Percentiles rank a stretch among this genome's conserved stretches.
Conservation (phyloP, 2,888 invertebrate genomes). For the Xanthia icteritia region DNA sequence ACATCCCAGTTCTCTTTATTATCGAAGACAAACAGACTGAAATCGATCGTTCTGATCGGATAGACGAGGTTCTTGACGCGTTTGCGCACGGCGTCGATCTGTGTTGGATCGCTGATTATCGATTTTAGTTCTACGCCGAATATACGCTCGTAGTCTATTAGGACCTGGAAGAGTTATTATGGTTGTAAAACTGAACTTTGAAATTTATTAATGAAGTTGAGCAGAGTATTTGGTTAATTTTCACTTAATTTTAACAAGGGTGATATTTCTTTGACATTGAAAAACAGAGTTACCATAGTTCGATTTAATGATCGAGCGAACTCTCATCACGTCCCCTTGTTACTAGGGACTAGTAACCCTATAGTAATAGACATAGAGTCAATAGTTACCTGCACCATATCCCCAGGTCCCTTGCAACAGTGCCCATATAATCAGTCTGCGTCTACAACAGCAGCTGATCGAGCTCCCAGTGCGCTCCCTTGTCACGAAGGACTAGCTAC, state of each 20-base stretch:
- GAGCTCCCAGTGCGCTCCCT: slow-evolving; percentile 97
- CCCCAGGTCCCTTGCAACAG: slow-evolving; percentile 94
- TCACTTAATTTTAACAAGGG: background rate
- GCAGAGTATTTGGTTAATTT: background rate
- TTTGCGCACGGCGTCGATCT: slow-evolving; percentile 95
- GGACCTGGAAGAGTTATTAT: slow-evolving; percentile 88
- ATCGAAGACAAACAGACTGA: slow-evolving; percentile 94
- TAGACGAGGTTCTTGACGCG: slow-evolving; percentile 94
- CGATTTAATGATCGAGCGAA: slow-evolving; percentile 73
- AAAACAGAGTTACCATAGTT: background rate
- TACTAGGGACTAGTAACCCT: slow-evolving; percentile 66
- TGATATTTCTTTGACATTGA: background rate
- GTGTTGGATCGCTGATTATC: slow-evolving; percentile 96
- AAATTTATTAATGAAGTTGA: background rate
- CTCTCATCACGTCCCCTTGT: slow-evolving; percentile 96
- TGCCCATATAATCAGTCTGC: slow-evolving; percentile 95
- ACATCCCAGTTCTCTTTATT: slow-evolving; percentile 97
- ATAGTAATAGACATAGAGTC: background rate
- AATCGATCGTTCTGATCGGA: slow-evolving; percentile 94
- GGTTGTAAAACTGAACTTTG: background rate
- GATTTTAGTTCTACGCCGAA: slow-evolving; percentile 96
- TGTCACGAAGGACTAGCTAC: slow-evolving; percentile 88
- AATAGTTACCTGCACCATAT: slow-evolving; percentile 92
- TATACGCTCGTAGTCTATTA: slow-evolving; percentile 96
- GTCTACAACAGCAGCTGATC: slow-evolving; percentile 95